Conservation (phyloP, 2,888 invertebrate species). For the Heliconius charithonia region DNA sequence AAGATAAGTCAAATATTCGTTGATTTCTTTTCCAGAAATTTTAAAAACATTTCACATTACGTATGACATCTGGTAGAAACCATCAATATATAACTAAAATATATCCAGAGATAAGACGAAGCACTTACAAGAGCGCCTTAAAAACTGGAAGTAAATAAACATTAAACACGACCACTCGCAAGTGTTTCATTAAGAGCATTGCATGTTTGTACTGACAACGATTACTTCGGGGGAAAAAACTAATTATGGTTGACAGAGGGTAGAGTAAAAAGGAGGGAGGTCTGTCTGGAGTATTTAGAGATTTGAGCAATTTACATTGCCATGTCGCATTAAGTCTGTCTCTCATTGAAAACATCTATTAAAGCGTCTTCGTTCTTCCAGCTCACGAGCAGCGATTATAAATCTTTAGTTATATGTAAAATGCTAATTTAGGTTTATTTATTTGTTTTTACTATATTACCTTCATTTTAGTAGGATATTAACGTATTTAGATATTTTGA, state of each 20-base stretch:
- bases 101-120: conserved; percentile 48
- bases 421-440: neutral
- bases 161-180: conserved; percentile 76
- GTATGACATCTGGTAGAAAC: no score
- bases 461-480: neutral
- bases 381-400: conserved; percentile 27
- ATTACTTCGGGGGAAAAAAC: conserved; percentile 75
- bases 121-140: conserved; percentile 64
- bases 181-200: conserved; percentile 80
- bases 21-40: neutral
- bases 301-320: conserved; percentile 53
- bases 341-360: conserved; percentile 43
- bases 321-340: conserved; percentile 50
- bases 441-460: no score
- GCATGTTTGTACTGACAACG: conserved; percentile 74
- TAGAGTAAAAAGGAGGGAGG: conserved; percentile 54
- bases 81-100: neutral
- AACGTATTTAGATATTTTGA: neutral
- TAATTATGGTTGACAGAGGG: conserved; percentile 73
- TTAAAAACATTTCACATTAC: neutral
- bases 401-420: neutral
- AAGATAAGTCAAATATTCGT: neutral
- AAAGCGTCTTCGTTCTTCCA: conserved; percentile 36
- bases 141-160: conserved; percentile 78
- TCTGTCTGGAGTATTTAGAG: conserved; percentile 52